Conservation (phyloP, 2,797 vertebrate genomes). For the Hozukius guyotensis region DNA sequence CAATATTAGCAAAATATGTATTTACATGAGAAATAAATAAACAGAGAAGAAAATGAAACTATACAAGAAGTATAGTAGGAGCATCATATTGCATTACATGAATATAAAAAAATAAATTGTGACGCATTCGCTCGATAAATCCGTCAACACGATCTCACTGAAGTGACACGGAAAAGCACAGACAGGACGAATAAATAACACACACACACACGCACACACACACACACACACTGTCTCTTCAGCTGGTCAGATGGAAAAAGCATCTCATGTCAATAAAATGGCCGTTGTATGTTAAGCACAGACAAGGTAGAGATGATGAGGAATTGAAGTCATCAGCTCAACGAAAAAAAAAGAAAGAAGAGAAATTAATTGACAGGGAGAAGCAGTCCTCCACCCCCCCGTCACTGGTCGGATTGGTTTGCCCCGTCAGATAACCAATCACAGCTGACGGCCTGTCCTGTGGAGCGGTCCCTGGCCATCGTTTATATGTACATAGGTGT, state of each 20-base stretch:
- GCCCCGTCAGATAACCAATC: slow-evolving; percentile 23
- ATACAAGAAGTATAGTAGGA: slow-evolving; percentile 73
- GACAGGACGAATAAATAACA: slow-evolving; percentile 82
- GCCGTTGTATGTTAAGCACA: slow-evolving; percentile 60
- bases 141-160: slow-evolving; percentile 69
- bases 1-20: slow-evolving; percentile 77
- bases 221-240: slow-evolving; percentile 37
- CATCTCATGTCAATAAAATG: slow-evolving; percentile 56
- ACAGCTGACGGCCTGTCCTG: slow-evolving; percentile 41
- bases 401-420: slow-evolving; percentile 34
- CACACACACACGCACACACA: slow-evolving; percentile 18
- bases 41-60: slow-evolving; percentile 64
- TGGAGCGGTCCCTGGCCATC: slow-evolving; percentile 22
- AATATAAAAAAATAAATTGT: slow-evolving; percentile 75
- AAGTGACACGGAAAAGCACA: slow-evolving; percentile 75
- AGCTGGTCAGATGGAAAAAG: slow-evolving; percentile 59
- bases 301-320: slow-evolving; percentile 42
- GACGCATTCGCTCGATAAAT: slow-evolving; percentile 63
- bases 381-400: background rate
- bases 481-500: slow-evolving; percentile 96
- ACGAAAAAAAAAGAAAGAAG: slow-evolving; percentile 7
- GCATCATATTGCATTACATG: slow-evolving; percentile 75
- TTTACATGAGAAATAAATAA: slow-evolving; percentile 83
- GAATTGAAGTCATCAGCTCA: slow-evolving; percentile 46
- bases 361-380: slow-evolving; percentile 25